phyloP scores from a whole-genome alignment of 1,140 invertebrate genomes.

The Metopolophium dirhodum region DNA sequence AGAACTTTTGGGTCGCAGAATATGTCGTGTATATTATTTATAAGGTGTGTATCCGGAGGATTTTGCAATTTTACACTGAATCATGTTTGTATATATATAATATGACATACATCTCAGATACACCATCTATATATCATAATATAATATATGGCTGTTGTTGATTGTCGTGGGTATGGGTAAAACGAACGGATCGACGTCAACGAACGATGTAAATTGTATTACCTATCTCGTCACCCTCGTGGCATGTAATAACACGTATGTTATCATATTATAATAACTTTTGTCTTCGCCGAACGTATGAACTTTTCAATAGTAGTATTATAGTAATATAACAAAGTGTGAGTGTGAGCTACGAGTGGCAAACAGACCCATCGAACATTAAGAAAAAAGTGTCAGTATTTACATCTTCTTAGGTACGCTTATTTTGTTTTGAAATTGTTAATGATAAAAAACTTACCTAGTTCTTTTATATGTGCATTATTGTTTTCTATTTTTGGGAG shows the following conservation, averaged over 20 bases:
- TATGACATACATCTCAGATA: not conserved
- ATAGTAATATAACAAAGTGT: too few species aligned
- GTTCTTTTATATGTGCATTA: too few species aligned
- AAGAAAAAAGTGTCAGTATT: too few species aligned
- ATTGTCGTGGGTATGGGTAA: not conserved
- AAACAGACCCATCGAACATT: too few species aligned
- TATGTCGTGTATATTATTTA: not conserved
- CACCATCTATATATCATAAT: not conserved
- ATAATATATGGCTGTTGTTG: not conserved
- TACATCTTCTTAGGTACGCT: too few species aligned
- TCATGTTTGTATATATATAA: not conserved
- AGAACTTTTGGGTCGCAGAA: not conserved
- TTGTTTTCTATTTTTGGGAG: too few species aligned
- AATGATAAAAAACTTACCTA: too few species aligned
- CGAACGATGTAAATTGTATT: conserved; percentile 14
- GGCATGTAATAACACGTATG: not conserved
- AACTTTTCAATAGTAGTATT: too few species aligned
- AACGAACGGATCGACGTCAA: not conserved
- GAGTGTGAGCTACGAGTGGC: too few species aligned
- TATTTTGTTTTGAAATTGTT: too few species aligned
- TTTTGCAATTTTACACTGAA: not conserved
- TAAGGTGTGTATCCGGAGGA: not conserved
- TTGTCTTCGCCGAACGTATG: too few species aligned
- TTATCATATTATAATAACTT: not conserved
- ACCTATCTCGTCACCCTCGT: too few species aligned